These are phyloP conservation scores for Listrodromus nycthemerus DNA, from an alignment of 2,888 invertebrate genomes.

Conservation along the genomic window DNA sequence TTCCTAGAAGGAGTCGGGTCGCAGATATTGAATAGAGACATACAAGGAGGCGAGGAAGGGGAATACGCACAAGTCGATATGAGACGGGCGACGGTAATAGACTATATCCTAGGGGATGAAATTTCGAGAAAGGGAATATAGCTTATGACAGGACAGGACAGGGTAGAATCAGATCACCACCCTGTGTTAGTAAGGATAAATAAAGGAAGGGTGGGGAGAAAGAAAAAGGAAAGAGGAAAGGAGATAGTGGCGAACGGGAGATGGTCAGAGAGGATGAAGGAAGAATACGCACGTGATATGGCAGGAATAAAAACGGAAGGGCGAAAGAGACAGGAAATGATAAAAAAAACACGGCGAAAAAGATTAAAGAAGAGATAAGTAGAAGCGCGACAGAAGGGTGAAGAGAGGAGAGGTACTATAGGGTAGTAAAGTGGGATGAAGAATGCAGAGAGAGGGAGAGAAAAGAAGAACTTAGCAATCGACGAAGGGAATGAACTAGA, in stretches of 20 bases:
- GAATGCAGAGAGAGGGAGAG: too few species aligned
- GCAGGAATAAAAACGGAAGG: slow-evolving; percentile 19
- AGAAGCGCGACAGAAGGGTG: background rate
- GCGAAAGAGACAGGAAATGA: background rate
- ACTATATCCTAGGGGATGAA: slow-evolving; percentile 48
- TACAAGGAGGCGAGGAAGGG: slow-evolving; percentile 15
- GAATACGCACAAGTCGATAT: slow-evolving; percentile 23
- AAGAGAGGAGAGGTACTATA: too few species aligned
- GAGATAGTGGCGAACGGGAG: background rate
- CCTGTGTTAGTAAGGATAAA: slow-evolving; percentile 21
- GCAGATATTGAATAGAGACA: slow-evolving; percentile 54
- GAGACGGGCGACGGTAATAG: slow-evolving; percentile 48
- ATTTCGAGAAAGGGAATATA: slow-evolving; percentile 13
- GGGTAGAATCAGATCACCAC: slow-evolving; percentile 54
- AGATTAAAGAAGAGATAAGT: too few species aligned
- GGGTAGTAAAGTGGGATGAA: too few species aligned
- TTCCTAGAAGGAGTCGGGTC: slow-evolving; percentile 56
- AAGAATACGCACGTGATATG: background rate
- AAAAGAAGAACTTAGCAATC: too few species aligned
- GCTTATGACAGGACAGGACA: slow-evolving; percentile 29
- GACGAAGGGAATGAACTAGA: slow-evolving; percentile 29
- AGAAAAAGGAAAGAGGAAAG: background rate
- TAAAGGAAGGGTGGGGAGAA: background rate
- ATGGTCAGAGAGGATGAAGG: background rate
- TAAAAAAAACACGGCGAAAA: too few species aligned